A percentile compares a stretch with the other conserved stretches of the same genome.
Conservation (phyloP, 2,797 vertebrate species). For the Nyctibius grandis region DNA sequence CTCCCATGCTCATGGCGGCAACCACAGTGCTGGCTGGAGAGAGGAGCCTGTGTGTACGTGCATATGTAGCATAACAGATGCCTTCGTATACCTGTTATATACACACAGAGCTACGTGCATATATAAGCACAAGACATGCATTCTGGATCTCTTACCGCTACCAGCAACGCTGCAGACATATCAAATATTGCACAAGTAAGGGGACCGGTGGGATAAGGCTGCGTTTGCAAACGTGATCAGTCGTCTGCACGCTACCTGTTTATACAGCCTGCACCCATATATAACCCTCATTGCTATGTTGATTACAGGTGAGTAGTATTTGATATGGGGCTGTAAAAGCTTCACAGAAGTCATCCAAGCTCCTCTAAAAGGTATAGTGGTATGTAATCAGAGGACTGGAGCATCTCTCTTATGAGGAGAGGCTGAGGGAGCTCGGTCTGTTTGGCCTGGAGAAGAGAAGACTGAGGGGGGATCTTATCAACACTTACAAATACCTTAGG, state of each 20-base stretch:
- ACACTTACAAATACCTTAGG: too few species aligned
- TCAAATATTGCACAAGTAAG: neutral
- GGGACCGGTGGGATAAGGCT: neutral
- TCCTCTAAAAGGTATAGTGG: neutral
- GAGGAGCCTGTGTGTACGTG: neutral
- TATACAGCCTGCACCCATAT: neutral
- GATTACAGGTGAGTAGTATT: neutral
- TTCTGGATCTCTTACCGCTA: neutral
- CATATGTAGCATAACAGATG: neutral
- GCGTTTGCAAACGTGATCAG: neutral
- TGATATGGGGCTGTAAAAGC: neutral
- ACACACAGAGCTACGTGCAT: neutral
- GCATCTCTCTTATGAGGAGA: too few species aligned
- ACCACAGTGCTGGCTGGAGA: slow-evolving; percentile 11
- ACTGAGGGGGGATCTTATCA: too few species aligned
- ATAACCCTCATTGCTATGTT: accelerated
- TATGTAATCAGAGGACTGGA: too few species aligned
- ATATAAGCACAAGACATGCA: neutral
- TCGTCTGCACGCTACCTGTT: neutral
- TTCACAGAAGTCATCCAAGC: neutral
- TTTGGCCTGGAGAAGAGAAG: too few species aligned
- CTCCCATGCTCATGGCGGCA: slow-evolving; percentile 18
- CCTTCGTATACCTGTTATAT: neutral
- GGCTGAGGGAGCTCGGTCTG: too few species aligned
- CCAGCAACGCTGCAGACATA: neutral